Evolutionary conservation across 2,888 invertebrate genomes (phyloP).

Genomic region (Oscheius sp.): DNA sequence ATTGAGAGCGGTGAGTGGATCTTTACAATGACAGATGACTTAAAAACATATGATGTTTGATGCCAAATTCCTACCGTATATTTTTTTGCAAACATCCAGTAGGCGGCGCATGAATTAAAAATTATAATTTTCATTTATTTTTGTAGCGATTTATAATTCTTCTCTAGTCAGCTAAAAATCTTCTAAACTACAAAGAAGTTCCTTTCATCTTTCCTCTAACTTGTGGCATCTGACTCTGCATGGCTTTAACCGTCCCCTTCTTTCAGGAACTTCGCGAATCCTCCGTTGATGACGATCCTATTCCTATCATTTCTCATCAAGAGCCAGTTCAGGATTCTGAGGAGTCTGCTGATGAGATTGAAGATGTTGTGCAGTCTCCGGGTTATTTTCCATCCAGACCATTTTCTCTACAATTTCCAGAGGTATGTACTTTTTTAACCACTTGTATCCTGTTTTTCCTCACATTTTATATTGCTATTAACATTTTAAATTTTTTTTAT

Average conservation of each 20-base stretch:
- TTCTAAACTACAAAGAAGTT: not conserved
- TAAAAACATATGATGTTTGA: not conserved
- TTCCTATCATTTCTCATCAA: not conserved
- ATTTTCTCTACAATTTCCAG: not conserved
- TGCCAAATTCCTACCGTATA: too few species aligned
- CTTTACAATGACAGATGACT: too few species aligned
- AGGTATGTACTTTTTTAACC: conserved; percentile 3
- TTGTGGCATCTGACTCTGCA: conserved; percentile 20
- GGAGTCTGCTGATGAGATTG: conserved; percentile 3
- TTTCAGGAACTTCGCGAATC: conserved; percentile 32
- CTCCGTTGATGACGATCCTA: conserved; percentile 21
- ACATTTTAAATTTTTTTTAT: not conserved
- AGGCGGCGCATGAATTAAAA: too few species aligned
- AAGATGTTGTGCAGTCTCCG: not conserved
- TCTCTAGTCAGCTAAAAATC: too few species aligned
- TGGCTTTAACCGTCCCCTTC: not conserved
- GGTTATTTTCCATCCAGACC: conserved; percentile 3
- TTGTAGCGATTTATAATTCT: too few species aligned
- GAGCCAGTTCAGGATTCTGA: conserved; percentile 11
- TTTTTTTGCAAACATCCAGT: too few species aligned
- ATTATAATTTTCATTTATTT: too few species aligned
- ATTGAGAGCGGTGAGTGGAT: conserved; percentile 42
- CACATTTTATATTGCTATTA: not conserved
- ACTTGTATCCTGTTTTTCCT: not conserved
- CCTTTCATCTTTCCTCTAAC: conserved; percentile 8